Evolutionary conservation across 2,888 invertebrate species (phyloP), one percentile per base, ranked within the genome.

Genomic region (Malthinus seriepunctatus): DNA sequence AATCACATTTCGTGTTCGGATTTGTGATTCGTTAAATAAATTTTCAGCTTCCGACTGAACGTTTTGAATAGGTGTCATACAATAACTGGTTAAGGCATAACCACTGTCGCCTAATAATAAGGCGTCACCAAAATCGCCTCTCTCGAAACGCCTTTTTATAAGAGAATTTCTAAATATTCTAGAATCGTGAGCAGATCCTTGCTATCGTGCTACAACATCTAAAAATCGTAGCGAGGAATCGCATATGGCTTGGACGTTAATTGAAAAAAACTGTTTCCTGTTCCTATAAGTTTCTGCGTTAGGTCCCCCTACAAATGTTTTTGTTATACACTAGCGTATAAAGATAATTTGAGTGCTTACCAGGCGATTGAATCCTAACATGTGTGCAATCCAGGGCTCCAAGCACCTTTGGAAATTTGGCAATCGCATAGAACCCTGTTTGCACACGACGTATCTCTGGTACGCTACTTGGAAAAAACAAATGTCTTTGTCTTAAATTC

Each of bases 101-200:
- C 67, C 65, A 62, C 63, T 65, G 38, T 67, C 64, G 10, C 64
- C 65, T 32, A 55, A n/a, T 14, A 48, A 12, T n/a, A 49, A 14
- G 12, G n/a, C 33, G 35, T 55, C 32, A 15, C 33, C 39, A 14
- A 53, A 31, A 9, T 37, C 33, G 23, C 33, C 33, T n/a, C 23
- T 54, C 31, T 47, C 47, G 23, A 47, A 47, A 11, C 12, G 15
- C 8, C 10, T 8, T 12, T 3, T 47, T 7, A 32, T 32, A 23
- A 3, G 23, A 1, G 32, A 32, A 23, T 47, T 47, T 10, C 31
- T 47, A 10, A 47, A 47, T 9, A 47, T 47, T 6, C 12, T 47
- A 6, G 31, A 11, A 10, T 47, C 47, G 11, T 47, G 47, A 32
- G 10, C 10, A 23, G 47, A 31, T 0, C 47, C 47, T 3, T 15